Conservation (phyloP, 2,888 invertebrate species). For the Acanthosoma haemorrhoidale region DNA sequence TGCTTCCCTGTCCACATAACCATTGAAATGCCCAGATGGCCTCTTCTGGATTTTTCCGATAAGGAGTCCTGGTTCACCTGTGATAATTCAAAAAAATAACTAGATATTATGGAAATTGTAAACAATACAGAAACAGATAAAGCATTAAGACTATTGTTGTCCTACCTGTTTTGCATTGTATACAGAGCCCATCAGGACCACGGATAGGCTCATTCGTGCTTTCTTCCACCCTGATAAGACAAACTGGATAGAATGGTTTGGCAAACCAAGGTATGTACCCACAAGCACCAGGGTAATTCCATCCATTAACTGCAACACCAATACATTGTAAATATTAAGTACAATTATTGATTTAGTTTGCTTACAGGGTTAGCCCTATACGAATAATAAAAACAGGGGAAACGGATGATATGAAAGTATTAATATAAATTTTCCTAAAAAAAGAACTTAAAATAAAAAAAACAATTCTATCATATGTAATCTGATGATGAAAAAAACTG, state of each 20-base stretch:
- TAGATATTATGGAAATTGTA: not conserved
- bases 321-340: not conserved
- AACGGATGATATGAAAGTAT: no score
- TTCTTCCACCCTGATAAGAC: slow-evolving; percentile 59
- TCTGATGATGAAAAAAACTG: no score
- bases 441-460: no score
- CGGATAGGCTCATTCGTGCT: slow-evolving; percentile 62
- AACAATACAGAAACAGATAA: slow-evolving; percentile 41
- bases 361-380: no score
- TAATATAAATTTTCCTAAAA: no score
- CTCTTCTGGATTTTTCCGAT: slow-evolving; percentile 64
- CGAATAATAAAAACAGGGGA: no score
- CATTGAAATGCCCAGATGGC: slow-evolving; percentile 69
- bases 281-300: slow-evolving; percentile 61
- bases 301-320: slow-evolving; percentile 54
- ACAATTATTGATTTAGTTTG: no score
- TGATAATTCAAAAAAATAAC: not conserved
- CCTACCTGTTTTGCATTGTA: slow-evolving; percentile 65
- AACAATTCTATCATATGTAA: no score
- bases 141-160: slow-evolving; percentile 46
- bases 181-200: slow-evolving; percentile 61
- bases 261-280: slow-evolving; percentile 55
- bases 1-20: slow-evolving; percentile 64
- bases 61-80: slow-evolving; percentile 77
- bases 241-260: slow-evolving; percentile 58